Percentiles rank a stretch among this genome's conserved stretches.
These are phyloP conservation scores for Pelobates cultripes DNA, from an alignment of 2,797 vertebrate species.

Conservation along the genomic window DNA sequence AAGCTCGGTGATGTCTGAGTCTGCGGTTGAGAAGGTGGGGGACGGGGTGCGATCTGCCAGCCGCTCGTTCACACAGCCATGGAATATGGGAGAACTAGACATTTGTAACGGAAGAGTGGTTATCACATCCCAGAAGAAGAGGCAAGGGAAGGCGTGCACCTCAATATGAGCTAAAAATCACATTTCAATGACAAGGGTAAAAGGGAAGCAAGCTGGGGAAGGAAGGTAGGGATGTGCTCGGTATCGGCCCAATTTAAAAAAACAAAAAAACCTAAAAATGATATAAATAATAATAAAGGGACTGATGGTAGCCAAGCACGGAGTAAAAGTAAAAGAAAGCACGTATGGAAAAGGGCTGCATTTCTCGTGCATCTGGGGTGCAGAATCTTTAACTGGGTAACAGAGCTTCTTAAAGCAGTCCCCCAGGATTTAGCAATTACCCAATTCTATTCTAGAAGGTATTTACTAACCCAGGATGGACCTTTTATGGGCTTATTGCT, in stretches of 20 bases:
- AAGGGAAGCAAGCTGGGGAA: too few relatives aligned
- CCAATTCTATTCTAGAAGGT: too few relatives aligned
- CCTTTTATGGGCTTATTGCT: too few relatives aligned
- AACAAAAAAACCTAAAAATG: conserved; percentile 45
- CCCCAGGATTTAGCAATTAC: too few relatives aligned
- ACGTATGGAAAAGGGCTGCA: background rate
- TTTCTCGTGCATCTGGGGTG: background rate
- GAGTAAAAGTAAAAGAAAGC: conserved; percentile 59
- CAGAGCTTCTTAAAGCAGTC: too few relatives aligned
- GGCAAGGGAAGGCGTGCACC: conserved; percentile 60
- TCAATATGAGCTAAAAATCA: conserved; percentile 56
- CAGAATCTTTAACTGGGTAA: background rate
- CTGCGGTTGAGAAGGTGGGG: conserved; percentile 97
- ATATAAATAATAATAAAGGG: conserved; percentile 6
- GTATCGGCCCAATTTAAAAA: conserved; percentile 52
- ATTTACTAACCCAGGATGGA: too few relatives aligned
- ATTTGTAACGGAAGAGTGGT: conserved; percentile 67
- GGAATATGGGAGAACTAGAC: conserved; percentile 97
- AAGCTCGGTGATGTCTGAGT: conserved; percentile 98
- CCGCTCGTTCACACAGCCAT: conserved; percentile 97
- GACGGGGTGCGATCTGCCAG: conserved; percentile 97
- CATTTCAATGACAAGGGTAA: background rate
- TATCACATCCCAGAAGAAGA: conserved; percentile 63
- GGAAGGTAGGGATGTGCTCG: too few relatives aligned
- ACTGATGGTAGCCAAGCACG: conserved; percentile 18